phyloP scores from a whole-genome alignment of 92 coral and sea anemone genomes.

The Meandrina meandrites region DNA sequence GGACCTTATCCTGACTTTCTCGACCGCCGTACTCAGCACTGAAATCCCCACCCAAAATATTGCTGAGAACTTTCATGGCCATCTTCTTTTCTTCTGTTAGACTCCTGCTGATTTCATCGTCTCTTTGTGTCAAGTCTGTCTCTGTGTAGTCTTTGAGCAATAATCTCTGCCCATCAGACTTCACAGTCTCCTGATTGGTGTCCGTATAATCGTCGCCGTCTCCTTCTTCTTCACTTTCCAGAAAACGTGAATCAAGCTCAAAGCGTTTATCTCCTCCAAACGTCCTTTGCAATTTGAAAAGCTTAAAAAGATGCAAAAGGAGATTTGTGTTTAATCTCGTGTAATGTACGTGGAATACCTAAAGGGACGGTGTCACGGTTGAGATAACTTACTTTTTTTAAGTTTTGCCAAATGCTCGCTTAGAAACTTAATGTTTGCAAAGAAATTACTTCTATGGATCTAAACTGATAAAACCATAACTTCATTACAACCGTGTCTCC shows the following conservation, averaged over 20 bases:
- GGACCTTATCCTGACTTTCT: background rate
- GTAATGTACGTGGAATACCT: background rate
- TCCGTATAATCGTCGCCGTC: conserved; percentile 42
- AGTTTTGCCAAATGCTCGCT: too few relatives aligned
- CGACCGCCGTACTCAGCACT: conserved; percentile 1
- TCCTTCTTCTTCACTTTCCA: conserved; percentile 84
- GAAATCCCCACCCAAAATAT: conserved; percentile 67
- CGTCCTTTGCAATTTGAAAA: conserved; percentile 85
- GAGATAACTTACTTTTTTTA: too few relatives aligned
- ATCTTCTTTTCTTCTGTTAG: conserved; percentile 73
- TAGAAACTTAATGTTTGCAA: too few relatives aligned
- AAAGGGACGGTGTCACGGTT: too few relatives aligned
- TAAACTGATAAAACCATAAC: too few relatives aligned
- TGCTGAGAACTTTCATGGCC: conserved; percentile 82
- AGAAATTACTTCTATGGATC: too few relatives aligned
- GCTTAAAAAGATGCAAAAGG: conserved; percentile 46
- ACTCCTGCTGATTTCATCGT: conserved; percentile 59
- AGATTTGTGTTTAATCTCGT: background rate
- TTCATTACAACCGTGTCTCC: too few relatives aligned
- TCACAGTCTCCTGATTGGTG: background rate
- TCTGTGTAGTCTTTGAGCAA: background rate
- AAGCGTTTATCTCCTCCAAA: conserved; percentile 88
- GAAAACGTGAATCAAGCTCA: conserved; percentile 82
- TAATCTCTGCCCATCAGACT: background rate
- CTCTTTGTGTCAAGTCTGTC: conserved; percentile 18